Percentiles rank a stretch among this genome's conserved stretches.
phyloP scores from a whole-genome alignment of 2,797 vertebrate genomes.

The Channa striata region DNA sequence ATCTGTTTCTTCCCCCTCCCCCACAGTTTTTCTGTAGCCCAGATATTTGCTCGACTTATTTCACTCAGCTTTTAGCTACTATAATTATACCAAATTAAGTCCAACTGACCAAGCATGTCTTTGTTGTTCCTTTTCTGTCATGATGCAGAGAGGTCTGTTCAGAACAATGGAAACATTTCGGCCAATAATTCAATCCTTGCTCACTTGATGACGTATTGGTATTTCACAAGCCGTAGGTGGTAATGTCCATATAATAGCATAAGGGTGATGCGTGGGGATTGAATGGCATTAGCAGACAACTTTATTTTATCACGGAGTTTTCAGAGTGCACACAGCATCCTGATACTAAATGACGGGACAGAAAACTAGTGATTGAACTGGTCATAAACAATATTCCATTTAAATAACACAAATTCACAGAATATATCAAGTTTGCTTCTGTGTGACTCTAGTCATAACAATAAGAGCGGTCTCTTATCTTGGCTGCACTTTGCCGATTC shows the following conservation, averaged over 20 bases:
- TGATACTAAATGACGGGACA: conserved; percentile 4
- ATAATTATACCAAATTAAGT: no score
- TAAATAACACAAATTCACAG: no score
- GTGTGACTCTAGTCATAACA: not conserved
- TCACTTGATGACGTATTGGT: no score
- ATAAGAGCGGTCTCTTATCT: not conserved
- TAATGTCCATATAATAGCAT: no score
- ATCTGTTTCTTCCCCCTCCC: not conserved
- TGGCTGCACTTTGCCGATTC: no score
- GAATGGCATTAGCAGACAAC: not conserved
- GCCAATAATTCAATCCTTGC: no score
- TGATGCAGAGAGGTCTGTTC: no score
- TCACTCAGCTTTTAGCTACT: not conserved
- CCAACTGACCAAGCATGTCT: no score
- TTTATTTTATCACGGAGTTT: not conserved
- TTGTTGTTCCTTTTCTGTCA: no score
- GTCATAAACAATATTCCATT: not conserved
- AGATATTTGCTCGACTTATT: conserved; percentile 1
- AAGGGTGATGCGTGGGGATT: not conserved
- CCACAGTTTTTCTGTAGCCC: not conserved
- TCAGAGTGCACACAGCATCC: not conserved
- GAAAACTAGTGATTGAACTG: not conserved
- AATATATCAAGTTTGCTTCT: not conserved
- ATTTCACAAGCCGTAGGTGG: no score
- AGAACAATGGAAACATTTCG: no score